Base-by-base conservation (phyloP, 2,113 vertebrate species). In the Sclerurus mexicanus region DNA sequence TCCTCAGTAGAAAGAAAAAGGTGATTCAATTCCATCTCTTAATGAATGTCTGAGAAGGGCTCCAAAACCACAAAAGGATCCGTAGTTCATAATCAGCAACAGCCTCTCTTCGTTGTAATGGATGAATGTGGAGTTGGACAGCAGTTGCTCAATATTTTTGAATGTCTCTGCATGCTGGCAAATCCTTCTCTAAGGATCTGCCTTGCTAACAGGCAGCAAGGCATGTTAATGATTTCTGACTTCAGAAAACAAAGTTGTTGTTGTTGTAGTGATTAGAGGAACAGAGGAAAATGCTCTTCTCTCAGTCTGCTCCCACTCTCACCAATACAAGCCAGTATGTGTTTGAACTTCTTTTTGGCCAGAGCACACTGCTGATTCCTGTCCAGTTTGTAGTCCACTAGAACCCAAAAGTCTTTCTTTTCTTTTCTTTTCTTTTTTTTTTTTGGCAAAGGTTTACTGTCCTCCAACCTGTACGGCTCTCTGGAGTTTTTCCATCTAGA, bases 1-100 rank as follows among this genome's bases (percentile, higher is more conserved):
- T 85, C 68, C 80, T 74, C 27, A 88, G 40, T 1, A 90, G n/a
- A 50, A 92, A 95, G 52, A 30, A 94, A 93, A 73, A 62, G 60
- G 72, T 63, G 64, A 46, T 93, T 78, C 44, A 23, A 14, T 90
- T 82, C 53, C 22, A 62, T 86, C 55, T 87, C 72, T 67, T 42
- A 74, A 91, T 56, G 22, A 78, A 30, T 3, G 7, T 7, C 53
- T 92, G 83, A 94, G 78, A 62, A 73, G 50, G n/a, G 46, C 30
- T 90, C 35, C 75, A 80, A 91, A 81, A 10, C 10, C 82, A 88
- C 59, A 59, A 14, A 82, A 67, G 87, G 31, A 89, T 69, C 58
- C 47, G 71, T 17, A 69, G 60, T 37, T 67, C 3, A 1, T 50
- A 52, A 86, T 87, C 72, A 92, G 47, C 62, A 90, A 11, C 35